A percentile compares a stretch with the other conserved stretches of the same genome.
phyloP scores from a whole-genome alignment of 2,113 vertebrate species.

The Vanacampus margaritifer region DNA sequence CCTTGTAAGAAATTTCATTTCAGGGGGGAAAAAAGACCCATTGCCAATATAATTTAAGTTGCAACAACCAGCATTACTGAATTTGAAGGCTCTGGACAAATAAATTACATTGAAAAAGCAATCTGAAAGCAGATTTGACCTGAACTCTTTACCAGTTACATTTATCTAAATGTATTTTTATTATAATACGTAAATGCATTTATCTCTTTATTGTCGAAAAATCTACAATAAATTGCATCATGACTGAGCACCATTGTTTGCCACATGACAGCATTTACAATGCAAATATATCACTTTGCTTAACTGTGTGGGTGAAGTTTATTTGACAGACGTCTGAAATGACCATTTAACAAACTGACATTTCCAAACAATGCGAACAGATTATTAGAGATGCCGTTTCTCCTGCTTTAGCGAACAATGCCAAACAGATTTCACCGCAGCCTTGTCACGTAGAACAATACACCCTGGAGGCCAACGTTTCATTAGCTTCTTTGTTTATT shows the following conservation, averaged over 20 bases:
- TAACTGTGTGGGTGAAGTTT: background rate
- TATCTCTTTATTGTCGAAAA: background rate
- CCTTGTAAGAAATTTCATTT: no score
- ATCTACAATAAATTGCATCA: background rate
- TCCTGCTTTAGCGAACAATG: background rate
- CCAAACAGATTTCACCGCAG: constrained; percentile 22
- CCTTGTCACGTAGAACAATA: background rate
- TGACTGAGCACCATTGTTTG: background rate
- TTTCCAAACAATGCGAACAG: background rate
- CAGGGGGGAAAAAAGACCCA: no score
- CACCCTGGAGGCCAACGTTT: background rate
- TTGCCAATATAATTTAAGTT: no score
- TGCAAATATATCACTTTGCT: background rate
- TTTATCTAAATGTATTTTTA: background rate
- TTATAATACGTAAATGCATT: background rate
- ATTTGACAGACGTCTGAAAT: background rate
- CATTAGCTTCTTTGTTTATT: constrained; percentile 3
- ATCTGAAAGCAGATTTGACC: no score
- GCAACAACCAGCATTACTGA: no score
- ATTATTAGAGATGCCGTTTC: constrained; percentile 17
- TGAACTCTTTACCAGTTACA: no score
- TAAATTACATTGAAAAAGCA: no score
- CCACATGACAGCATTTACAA: background rate
- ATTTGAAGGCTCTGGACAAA: no score
- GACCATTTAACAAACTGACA: background rate